Conservation (phyloP, 2,113 vertebrate species). For the Colaptes auratus region DNA sequence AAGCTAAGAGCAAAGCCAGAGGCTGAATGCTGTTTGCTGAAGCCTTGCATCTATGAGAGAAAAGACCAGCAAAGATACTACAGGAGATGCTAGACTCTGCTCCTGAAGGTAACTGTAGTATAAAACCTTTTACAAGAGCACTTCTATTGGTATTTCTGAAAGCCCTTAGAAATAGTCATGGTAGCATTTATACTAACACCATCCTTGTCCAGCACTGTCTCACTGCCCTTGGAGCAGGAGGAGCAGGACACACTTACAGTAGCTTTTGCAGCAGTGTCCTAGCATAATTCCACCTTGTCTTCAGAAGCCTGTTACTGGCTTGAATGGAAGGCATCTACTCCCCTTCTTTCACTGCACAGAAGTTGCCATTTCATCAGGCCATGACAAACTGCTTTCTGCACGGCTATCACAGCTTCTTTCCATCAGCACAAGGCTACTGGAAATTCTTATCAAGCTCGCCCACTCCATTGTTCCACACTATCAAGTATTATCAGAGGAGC, state of each 20-base stretch:
- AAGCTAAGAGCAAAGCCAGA: background rate
- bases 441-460: conserved; percentile 36
- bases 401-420: background rate
- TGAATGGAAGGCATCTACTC: background rate
- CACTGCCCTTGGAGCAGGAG: rapidly evolving
- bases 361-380: background rate
- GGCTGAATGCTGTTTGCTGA: background rate
- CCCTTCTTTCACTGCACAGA: background rate
- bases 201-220: background rate
- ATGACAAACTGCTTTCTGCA: background rate
- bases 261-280: background rate
- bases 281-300: background rate
- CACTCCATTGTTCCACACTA: conserved; percentile 25
- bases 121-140: background rate
- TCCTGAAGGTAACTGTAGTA: background rate
- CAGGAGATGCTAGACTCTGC: background rate
- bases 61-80: background rate
- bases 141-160: background rate
- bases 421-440: conserved; percentile 8
- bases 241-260: background rate
- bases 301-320: background rate
- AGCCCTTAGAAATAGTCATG: background rate
- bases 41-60: background rate
- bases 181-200: background rate
- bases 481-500: background rate